Conservation (phyloP, 2,797 vertebrate genomes). For the Leucoraja ocellata region DNA sequence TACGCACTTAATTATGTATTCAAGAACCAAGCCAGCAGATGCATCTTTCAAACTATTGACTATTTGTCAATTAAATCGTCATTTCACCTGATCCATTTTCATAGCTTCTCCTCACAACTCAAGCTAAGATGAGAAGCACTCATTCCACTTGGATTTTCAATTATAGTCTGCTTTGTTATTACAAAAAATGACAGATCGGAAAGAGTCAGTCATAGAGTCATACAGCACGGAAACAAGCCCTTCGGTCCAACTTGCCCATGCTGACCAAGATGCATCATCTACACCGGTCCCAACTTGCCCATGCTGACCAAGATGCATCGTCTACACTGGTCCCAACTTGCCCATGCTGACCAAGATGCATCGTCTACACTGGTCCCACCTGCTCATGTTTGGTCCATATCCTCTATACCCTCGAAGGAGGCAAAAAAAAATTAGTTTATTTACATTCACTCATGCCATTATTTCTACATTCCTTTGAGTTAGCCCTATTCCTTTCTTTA, state of each 20-base stretch:
- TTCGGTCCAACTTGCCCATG: too few species aligned
- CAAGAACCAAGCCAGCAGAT: not conserved
- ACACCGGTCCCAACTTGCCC: too few species aligned
- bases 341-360: too few species aligned
- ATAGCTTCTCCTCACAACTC: not conserved
- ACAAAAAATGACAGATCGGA: not conserved
- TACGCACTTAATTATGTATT: not conserved
- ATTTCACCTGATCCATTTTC: not conserved
- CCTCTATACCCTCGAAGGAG: too few species aligned
- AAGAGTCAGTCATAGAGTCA: not conserved
- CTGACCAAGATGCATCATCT: too few species aligned
- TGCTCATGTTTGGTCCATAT: too few species aligned
- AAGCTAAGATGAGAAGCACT: not conserved
- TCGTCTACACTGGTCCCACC: too few species aligned
- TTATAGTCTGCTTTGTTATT: not conserved
- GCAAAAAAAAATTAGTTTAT: not conserved
- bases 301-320: too few species aligned
- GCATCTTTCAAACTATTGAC: not conserved
- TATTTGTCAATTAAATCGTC: not conserved
- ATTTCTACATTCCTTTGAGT: not conserved
- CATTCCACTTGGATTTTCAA: constrained; percentile 15
- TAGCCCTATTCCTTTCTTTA: not conserved
- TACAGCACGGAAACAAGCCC: too few species aligned
- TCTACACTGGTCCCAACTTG: too few species aligned
- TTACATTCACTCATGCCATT: not conserved